Conservation (phyloP, 2,113 vertebrate species). For the Opisthocomus hoazin region DNA sequence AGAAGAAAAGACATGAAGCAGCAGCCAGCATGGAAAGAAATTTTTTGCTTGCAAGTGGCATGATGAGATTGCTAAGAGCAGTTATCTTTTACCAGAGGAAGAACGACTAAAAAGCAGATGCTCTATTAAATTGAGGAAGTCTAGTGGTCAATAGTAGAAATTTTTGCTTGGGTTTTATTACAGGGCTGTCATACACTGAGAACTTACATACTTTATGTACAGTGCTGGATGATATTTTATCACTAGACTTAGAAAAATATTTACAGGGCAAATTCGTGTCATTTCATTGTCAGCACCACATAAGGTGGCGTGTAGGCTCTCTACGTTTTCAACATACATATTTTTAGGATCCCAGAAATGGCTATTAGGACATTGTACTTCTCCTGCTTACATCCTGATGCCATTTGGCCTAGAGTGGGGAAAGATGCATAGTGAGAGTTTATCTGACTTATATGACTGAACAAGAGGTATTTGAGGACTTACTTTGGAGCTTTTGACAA, state of each 20-base stretch:
- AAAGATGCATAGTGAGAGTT: background rate
- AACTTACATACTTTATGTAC: background rate
- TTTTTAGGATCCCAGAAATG: background rate
- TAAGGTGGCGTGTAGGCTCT: background rate
- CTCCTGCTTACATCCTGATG: background rate
- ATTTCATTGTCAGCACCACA: background rate
- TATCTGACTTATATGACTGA: background rate
- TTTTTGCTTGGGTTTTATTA: background rate
- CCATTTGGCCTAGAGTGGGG: background rate
- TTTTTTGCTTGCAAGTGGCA: background rate
- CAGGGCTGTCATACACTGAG: background rate
- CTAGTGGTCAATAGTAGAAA: background rate
- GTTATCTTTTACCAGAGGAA: background rate
- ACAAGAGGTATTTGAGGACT: background rate
- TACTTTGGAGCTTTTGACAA: background rate
- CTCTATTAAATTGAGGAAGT: background rate
- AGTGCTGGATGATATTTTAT: background rate
- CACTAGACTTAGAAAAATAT: background rate
- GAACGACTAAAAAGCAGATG: background rate
- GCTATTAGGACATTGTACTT: background rate
- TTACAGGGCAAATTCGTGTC: background rate
- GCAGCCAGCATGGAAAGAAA: background rate
- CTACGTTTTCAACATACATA: background rate
- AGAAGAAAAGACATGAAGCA: background rate
- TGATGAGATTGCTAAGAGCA: background rate